These are phyloP conservation scores for Erinaceus europaeus DNA, from an alignment of 2,113 vertebrate genomes.

Conservation along the genomic window DNA sequence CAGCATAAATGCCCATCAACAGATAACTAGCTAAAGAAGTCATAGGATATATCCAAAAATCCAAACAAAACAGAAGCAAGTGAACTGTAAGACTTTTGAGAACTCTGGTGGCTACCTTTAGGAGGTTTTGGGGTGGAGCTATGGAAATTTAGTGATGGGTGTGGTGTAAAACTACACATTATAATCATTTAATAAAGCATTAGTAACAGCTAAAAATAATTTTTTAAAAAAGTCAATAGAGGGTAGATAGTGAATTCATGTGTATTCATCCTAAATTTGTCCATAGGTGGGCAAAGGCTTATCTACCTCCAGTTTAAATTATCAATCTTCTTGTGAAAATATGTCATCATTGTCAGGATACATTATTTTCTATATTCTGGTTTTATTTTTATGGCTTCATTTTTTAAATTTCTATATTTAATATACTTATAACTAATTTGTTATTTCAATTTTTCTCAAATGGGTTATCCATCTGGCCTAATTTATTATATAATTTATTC, in stretches of 20 bases:
- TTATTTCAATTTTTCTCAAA: slow-evolving; percentile 8
- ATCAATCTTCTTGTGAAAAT: background rate
- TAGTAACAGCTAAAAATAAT: background rate
- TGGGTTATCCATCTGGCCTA: background rate
- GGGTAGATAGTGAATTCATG: background rate
- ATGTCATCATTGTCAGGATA: background rate
- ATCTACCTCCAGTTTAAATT: background rate
- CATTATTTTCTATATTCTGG: background rate
- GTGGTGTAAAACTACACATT: too few species aligned
- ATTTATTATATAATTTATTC: slow-evolving; percentile 38
- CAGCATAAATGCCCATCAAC: too few species aligned
- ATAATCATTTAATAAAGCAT: too few species aligned
- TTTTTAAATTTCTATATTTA: slow-evolving; percentile 8
- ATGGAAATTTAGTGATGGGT: too few species aligned
- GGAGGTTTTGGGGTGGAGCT: too few species aligned
- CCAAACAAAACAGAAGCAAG: too few species aligned
- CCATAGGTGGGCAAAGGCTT: background rate
- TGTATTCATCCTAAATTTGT: background rate
- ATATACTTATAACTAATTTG: slow-evolving; percentile 22
- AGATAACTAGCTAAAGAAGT: too few species aligned
- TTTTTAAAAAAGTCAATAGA: background rate
- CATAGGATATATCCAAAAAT: too few species aligned
- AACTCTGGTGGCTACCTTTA: too few species aligned
- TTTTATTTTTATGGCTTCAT: background rate
- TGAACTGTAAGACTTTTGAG: too few species aligned